Evolutionary conservation across 2,797 vertebrate genomes (phyloP).

Genomic region (Austrolebias charrua): DNA sequence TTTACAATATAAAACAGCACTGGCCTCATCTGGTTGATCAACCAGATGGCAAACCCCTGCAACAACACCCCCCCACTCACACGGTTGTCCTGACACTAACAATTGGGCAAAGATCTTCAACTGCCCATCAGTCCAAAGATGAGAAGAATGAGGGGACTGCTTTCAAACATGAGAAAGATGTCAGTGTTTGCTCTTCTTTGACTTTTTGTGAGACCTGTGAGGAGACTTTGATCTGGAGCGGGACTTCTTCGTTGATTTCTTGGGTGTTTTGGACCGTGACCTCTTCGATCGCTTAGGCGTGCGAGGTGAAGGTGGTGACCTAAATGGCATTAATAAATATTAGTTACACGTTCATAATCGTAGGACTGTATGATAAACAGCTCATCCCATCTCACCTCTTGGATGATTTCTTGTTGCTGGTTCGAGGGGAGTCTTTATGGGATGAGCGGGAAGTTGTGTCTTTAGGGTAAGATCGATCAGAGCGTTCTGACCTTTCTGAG

Average conservation of each 20-base stretch:
- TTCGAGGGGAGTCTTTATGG: conserved; percentile 95
- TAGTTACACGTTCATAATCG: not conserved
- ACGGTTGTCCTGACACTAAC: conserved; percentile 63
- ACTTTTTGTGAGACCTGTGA: conserved; percentile 99
- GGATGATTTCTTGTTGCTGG: conserved; percentile 90
- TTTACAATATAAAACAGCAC: conserved; percentile 98
- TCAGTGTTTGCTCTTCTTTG: conserved; percentile 99
- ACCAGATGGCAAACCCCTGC: conserved; percentile 87
- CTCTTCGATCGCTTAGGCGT: conserved; percentile 94
- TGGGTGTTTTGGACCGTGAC: conserved; percentile 93
- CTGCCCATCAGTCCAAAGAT: conserved; percentile 83
- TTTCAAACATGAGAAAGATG: conserved; percentile 53
- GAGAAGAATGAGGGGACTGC: conserved; percentile 25
- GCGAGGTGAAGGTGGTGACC: conserved; percentile 93
- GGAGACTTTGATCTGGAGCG: conserved; percentile 96
- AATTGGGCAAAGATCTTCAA: conserved; percentile 82
- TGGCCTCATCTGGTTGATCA: conserved; percentile 77
- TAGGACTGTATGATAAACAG: not conserved
- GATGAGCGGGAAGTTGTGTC: conserved; percentile 87
- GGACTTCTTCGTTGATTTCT: conserved; percentile 96
- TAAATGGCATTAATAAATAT: conserved; percentile 40
- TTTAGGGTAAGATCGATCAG: conserved; percentile 88
- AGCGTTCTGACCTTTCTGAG: conserved; percentile 87
- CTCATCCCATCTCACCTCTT: conserved; percentile 83
- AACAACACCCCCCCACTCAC: conserved; percentile 71